These are phyloP conservation scores for Holothuria glaberrima DNA, from an alignment of 35 echinoderm and acorn worm genomes.

Conservation along the genomic window DNA sequence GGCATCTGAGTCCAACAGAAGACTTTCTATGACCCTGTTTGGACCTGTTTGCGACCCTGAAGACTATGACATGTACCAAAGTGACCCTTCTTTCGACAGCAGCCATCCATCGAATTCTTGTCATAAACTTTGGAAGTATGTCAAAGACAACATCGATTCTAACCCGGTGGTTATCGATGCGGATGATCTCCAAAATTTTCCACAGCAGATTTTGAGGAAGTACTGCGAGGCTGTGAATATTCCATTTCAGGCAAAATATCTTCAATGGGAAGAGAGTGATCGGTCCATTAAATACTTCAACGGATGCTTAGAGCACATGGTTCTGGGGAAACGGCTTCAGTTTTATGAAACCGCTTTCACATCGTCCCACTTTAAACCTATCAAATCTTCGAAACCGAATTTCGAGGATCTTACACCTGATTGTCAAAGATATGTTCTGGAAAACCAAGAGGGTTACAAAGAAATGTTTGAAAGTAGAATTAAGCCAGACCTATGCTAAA, in stretches of 20 bases:
- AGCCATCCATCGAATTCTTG: neutral
- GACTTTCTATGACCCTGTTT: neutral
- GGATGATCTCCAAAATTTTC: slow-evolving; percentile 5
- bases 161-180: neutral
- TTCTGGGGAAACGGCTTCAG: no score
- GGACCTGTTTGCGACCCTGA: neutral
- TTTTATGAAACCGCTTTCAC: no score
- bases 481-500: no score
- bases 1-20: neutral
- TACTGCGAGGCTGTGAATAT: neutral
- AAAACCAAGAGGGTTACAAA: no score
- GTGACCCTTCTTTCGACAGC: neutral
- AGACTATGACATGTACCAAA: neutral
- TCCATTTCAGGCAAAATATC: neutral
- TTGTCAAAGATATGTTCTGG: no score
- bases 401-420: no score
- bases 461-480: no score
- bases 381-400: no score
- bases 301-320: no score
- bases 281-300: no score
- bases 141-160: neutral
- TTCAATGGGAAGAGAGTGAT: neutral
- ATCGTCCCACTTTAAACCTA: no score
- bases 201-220: neutral
- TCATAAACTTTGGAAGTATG: neutral